Evolutionary conservation across 1,140 invertebrate genomes (phyloP).

Genomic region (Temnothorax curvispinosus): DNA sequence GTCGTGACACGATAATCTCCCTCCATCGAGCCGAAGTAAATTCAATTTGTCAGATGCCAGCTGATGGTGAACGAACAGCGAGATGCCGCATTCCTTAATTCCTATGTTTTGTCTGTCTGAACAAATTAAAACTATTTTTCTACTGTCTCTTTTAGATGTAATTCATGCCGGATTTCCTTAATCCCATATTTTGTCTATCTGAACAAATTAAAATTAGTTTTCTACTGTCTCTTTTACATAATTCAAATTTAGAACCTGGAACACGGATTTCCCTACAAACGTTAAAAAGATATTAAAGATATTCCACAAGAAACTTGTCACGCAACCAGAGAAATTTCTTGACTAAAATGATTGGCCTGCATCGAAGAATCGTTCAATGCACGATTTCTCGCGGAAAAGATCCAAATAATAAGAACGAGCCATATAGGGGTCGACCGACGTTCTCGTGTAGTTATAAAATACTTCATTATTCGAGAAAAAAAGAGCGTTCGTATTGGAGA

Average conservation of each 20-base stretch:
- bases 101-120: not conserved
- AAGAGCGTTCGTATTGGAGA: not conserved
- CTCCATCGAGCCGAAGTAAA: constrained; percentile 22
- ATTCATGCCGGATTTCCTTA: constrained; percentile 7
- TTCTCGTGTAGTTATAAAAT: not conserved
- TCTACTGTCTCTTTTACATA: not conserved
- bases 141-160: not conserved
- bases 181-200: not conserved
- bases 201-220: constrained; percentile 30
- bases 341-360: not conserved
- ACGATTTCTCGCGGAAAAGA: not conserved
- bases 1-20: not conserved
- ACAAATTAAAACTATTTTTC: constrained; percentile 31
- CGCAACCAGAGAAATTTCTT: not conserved
- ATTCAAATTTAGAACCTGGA: not conserved
- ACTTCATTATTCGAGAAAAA: not conserved
- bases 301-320: not conserved
- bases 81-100: constrained; percentile 8
- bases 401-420: not conserved
- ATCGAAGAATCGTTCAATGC: not conserved
- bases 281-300: not conserved
- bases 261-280: no score
- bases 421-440: constrained; percentile 17
- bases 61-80: constrained; percentile 20
- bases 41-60: constrained; percentile 62